Percentiles rank a stretch among this genome's conserved stretches.
phyloP scores from a whole-genome alignment of 2,888 invertebrate species.

The Dicyrtomina minuta region DNA sequence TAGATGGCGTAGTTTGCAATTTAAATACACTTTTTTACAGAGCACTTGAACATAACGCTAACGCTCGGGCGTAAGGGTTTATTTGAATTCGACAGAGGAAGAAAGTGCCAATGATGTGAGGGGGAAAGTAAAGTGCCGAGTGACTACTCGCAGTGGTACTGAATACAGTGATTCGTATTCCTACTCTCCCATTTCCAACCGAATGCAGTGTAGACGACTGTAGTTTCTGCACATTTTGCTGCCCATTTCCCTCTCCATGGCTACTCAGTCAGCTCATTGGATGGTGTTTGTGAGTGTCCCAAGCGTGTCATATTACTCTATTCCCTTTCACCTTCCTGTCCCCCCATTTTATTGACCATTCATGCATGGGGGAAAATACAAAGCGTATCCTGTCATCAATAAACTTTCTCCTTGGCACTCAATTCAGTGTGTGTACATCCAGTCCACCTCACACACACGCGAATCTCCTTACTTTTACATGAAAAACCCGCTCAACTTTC shows the following conservation, averaged over 20 bases:
- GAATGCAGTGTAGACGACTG: slow-evolving; percentile 7
- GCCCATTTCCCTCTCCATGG: slow-evolving; percentile 33
- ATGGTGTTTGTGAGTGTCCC: slow-evolving; percentile 2
- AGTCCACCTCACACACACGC: too few species aligned
- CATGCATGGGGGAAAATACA: slow-evolving; percentile 29
- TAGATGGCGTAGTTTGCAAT: too few species aligned
- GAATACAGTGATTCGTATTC: neutral
- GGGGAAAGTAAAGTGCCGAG: neutral
- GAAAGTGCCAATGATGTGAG: slow-evolving; percentile 9
- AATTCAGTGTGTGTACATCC: neutral
- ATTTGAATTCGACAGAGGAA: too few species aligned
- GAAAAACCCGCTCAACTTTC: too few species aligned
- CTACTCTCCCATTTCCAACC: slow-evolving; percentile 1
- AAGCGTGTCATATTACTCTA: slow-evolving; percentile 27
- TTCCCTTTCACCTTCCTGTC: slow-evolving; percentile 23
- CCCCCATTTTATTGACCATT: slow-evolving; percentile 32
- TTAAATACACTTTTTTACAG: too few species aligned
- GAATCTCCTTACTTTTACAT: too few species aligned
- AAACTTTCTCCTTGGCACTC: slow-evolving; percentile 6
- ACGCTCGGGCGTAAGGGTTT: too few species aligned
- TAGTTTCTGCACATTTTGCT: slow-evolving; percentile 38
- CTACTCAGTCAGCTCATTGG: neutral
- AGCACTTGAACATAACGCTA: too few species aligned
- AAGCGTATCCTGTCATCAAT: slow-evolving; percentile 26
- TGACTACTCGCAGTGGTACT: too few species aligned